A percentile compares a stretch with the other conserved stretches of the same genome.
Evolutionary conservation across 2,888 invertebrate genomes (phyloP).

Genomic region (Eulithis prunata): DNA sequence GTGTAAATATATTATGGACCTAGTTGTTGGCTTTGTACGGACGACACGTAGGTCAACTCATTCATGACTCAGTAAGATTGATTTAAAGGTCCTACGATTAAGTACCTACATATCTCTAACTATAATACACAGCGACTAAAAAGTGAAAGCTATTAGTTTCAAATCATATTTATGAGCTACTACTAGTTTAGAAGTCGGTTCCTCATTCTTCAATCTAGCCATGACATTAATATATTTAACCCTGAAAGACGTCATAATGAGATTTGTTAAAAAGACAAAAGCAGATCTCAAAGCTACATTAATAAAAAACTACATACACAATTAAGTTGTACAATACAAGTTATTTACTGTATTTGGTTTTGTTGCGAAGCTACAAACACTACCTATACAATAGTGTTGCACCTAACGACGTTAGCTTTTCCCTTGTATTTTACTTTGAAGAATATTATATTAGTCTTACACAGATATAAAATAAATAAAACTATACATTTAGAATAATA

Average conservation of each 20-base stretch:
- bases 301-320: too few relatives aligned
- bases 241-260: slow-evolving; percentile 8
- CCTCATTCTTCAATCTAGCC: slow-evolving; percentile 31
- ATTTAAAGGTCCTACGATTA: neutral
- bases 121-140: neutral
- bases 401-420: too few relatives aligned
- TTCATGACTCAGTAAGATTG: neutral
- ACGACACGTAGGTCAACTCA: neutral
- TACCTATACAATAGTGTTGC: too few relatives aligned
- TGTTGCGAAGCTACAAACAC: too few relatives aligned
- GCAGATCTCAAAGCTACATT: too few relatives aligned
- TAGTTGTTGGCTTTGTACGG: neutral
- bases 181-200: slow-evolving; percentile 23
- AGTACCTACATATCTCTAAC: neutral
- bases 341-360: too few relatives aligned
- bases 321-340: too few relatives aligned
- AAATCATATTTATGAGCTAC: slow-evolving; percentile 11
- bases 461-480: too few relatives aligned
- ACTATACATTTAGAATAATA: too few relatives aligned
- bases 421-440: too few relatives aligned
- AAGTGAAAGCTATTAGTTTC: slow-evolving; percentile 31
- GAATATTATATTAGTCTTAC: too few relatives aligned
- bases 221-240: slow-evolving; percentile 35
- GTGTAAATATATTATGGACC: too few relatives aligned
- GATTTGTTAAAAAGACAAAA: neutral